Evolutionary conservation across 2,797 vertebrate species (phyloP), one percentile per base, ranked within the genome.

Genomic region (Mormyrops boulengeri): DNA sequence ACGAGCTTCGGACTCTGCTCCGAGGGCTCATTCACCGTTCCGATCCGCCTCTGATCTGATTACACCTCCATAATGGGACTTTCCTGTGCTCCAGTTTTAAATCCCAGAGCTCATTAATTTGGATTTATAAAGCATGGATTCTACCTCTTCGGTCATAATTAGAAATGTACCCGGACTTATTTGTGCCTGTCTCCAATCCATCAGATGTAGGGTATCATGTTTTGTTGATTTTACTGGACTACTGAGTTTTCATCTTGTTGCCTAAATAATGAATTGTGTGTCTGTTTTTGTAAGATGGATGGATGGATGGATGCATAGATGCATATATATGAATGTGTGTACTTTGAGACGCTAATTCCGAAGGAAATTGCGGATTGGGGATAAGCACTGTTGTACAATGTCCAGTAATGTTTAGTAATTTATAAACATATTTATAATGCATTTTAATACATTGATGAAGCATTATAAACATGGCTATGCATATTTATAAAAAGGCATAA

Each of bases 91-190:
- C 87, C 50, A 66, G n/a, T 66, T 66, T 62, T 66, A 62, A 88
- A 88, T 88, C 87, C 87, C 87, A 62, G 38, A 47, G 87, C 87
- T 62, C 87, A 66, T 88, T 88, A 62, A 88, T 88, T 62, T 88
- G 87, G 57, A 66, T 66, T 60, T 38, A 44, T 88, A 62, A 88
- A 88, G 57, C 87, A 47, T 22, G 87, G 34, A 47, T 88, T 66
- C 85, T 30, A 55, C 85, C 50, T 60, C 87, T 62, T 60, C 11
- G 86, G 34, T 9, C 86, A 52, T 88, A 88, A 60, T 88, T 60
- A 88, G 86, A 62, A 53, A 12, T 44, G 86, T 88, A 11, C 47
- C n/a, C 47, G 34, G 85, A 60, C 85, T 38, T 57, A 38, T 87
- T 60, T 55, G 85, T 9, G 26, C 17, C 26, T 22, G 50, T 38